These are phyloP conservation scores for Phalacrocorax brasilianus DNA, from an alignment of 2,113 vertebrate genomes.

Conservation along the genomic window DNA sequence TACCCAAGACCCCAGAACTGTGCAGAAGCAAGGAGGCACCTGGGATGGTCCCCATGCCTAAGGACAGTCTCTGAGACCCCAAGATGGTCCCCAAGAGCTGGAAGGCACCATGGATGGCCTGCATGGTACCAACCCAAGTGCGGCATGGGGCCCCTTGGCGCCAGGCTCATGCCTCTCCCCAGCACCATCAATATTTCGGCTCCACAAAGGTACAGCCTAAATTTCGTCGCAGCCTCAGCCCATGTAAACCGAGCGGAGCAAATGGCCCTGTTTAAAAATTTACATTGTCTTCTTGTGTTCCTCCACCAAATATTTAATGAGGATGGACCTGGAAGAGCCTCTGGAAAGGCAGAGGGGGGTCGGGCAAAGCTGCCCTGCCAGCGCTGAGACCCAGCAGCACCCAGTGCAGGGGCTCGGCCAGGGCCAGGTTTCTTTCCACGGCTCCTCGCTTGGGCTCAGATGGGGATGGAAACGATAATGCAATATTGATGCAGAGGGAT, in stretches of 20 bases:
- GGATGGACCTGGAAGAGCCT: background rate
- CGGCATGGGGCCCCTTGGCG: rapidly evolving
- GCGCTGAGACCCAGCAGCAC: background rate
- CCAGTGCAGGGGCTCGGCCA: background rate
- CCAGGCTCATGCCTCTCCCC: background rate
- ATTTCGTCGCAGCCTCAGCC: rapidly evolving
- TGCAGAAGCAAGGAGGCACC: background rate
- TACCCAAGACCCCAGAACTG: background rate
- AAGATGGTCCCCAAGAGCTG: background rate
- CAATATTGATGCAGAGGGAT: background rate
- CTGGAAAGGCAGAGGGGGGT: background rate
- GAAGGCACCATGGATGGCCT: background rate
- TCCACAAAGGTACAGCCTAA: rapidly evolving
- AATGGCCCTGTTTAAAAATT: slow-evolving; percentile 39
- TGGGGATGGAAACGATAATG: background rate
- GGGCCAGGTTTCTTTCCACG: background rate
- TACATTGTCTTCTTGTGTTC: background rate
- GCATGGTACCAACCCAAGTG: background rate
- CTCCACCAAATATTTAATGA: background rate
- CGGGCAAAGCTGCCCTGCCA: background rate
- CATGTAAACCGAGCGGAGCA: background rate
- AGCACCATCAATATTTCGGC: rapidly evolving
- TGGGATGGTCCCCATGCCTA: background rate
- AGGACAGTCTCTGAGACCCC: background rate
- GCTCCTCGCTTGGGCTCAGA: background rate